Evolutionary conservation across 1,140 invertebrate genomes (phyloP).

Genomic region (Oppia nitens): DNA sequence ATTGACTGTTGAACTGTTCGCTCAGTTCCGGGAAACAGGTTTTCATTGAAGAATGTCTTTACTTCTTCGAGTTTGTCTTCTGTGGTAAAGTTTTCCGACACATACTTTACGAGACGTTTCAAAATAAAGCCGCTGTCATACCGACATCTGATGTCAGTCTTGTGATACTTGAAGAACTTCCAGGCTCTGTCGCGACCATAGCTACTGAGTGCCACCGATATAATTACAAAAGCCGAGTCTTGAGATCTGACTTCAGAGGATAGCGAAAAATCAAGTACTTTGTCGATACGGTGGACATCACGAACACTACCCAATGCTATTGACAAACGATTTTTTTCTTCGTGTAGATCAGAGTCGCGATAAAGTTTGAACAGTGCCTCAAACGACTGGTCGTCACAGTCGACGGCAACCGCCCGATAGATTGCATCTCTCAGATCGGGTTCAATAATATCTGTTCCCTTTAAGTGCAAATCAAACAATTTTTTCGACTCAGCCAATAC

Average conservation of each 20-base stretch:
- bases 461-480: constrained; percentile 50
- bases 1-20: constrained; percentile 67
- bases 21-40: constrained; percentile 60
- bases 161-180: constrained; percentile 75
- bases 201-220: constrained; percentile 49
- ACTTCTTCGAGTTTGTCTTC: constrained; percentile 60
- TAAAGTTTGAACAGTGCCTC: constrained; percentile 66
- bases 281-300: constrained; percentile 46
- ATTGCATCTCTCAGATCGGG: constrained; percentile 74
- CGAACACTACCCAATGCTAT: constrained; percentile 56
- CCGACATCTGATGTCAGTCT: constrained; percentile 48
- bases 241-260: constrained; percentile 58
- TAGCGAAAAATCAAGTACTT: constrained; percentile 69
- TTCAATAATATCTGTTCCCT: constrained; percentile 42
- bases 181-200: constrained; percentile 65
- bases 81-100: constrained; percentile 67
- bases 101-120: constrained; percentile 59
- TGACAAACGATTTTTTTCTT: constrained; percentile 78
- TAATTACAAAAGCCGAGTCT: constrained; percentile 73
- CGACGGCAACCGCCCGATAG: constrained; percentile 60
- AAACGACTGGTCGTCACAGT: constrained; percentile 49
- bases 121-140: constrained; percentile 66
- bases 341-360: constrained; percentile 63
- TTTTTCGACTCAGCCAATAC: constrained; percentile 50
- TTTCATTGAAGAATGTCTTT: constrained; percentile 58